Evolutionary conservation across 1,140 invertebrate genomes (phyloP), one percentile per base, ranked within the genome.

Genomic region (Apis cerana): DNA sequence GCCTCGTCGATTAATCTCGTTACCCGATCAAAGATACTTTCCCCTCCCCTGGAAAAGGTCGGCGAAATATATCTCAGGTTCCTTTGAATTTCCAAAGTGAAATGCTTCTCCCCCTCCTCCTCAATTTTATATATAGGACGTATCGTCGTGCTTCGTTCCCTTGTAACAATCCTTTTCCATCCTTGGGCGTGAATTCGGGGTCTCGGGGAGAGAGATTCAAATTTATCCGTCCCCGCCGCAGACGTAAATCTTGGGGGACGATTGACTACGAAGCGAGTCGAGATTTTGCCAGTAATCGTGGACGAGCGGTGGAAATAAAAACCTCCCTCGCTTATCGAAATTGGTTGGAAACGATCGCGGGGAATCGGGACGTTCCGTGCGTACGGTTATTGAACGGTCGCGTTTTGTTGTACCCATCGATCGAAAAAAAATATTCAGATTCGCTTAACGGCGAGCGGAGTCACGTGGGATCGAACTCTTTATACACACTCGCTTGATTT

Each of bases 161-260:
- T 17, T 8, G 61, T 54, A 83, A 65, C 68, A 79, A 83, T 43
- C 61, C 75, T 75, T 75, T 81, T 70, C 65, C 56, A 56, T 56
- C 65, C 13, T 0, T 56, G 17, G 8, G 23, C 64, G 77, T 81
- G 70, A 75, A 81, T 70, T 75, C 65, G 70, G 52, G 70, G 52
- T 58, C 62, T 13, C 50, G 65, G 48, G 50, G 21, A 19, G 62
- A 33, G 56, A 72, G 62, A 81, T 84, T 80, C 52, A 70, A 75
- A 84, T 84, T 75, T 75, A 75, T 62, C 33, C 27, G 15, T 58
- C 19, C 79, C 21, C 61, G 21, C 12, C 1, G 81, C 7, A 50
- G 67, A 71, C 61, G 59, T 83, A 80, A 83, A 83, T 83, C 82
- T 71, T 68, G 15, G 5, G 15, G 1, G 59, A 77, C 43, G 23